Base-by-base conservation (phyloP, 92 coral and sea anemone species). In the Micromussa lordhowensis region DNA sequence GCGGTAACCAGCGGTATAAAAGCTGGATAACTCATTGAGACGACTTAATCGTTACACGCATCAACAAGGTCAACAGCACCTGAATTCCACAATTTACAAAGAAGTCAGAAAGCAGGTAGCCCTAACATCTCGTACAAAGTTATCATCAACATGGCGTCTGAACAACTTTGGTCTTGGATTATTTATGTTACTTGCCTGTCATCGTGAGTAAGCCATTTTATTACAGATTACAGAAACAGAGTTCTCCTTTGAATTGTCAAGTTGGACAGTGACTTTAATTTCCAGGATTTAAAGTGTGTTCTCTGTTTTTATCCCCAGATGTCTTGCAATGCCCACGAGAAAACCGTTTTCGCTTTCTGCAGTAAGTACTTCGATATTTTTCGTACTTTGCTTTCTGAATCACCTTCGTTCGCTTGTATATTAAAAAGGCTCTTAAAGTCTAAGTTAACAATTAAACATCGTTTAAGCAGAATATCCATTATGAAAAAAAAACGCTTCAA, bases 21-120 rank as follows among this genome's bases (percentile, higher is more conserved):
- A 73, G 51, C 69, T 7, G 73, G 79, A n/a, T 84, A 58, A 59
- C 32, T 36, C 11, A 18, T 1, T 38, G 88, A 84, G 88, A 84
- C 66, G 73, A 28, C 24, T 24, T 84, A 53, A 74, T 84, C 81
- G 75, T 16, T 54, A 24, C 88, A 35, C 49, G 51, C 80, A 74
- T 59, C 71, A 17, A 55, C 36, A 57, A 59, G 72, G 88, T 74
- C 81, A 84, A 84, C 80, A 73, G 59, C 80, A 55, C 30, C 88
- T 57, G 81, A 59, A 74, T 84, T 31, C 69, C 79, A 6, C 38
- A n/a, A 74, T 58, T 40, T 55, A 74, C 80, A 75, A 84, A 84
- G 81, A 30, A 79, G 28, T 75, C 22, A 22, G 16, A 24, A 14
- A 61, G 36, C 22, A 35, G 78, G 15, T 34, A 38, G 3, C 12